A percentile compares a stretch with the other conserved stretches of the same genome.
These are phyloP conservation scores for Felis chaus DNA, from an alignment of 2,113 vertebrate genomes.

Conservation along the genomic window DNA sequence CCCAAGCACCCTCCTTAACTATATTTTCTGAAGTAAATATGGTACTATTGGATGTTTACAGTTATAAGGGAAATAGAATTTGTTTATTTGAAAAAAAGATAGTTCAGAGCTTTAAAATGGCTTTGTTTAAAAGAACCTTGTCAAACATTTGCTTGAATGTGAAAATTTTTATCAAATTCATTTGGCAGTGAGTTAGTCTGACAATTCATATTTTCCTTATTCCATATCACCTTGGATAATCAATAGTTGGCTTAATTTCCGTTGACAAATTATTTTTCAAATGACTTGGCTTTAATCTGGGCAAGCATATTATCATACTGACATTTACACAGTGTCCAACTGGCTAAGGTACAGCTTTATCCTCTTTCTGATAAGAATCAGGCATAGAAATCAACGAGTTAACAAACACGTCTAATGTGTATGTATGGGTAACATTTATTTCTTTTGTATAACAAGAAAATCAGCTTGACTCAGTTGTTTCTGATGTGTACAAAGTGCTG, in stretches of 20 bases:
- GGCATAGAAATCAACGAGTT: not conserved
- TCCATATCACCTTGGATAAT: not conserved
- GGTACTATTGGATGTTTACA: not conserved
- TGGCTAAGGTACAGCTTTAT: not conserved
- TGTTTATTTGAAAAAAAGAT: not conserved
- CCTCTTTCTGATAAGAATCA: not conserved
- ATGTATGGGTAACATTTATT: not conserved
- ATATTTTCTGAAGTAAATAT: constrained; percentile 3
- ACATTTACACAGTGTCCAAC: not conserved
- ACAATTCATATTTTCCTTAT: not conserved
- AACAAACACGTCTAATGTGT: not conserved
- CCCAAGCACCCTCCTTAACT: not conserved
- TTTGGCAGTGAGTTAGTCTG: not conserved
- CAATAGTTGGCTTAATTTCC: constrained; percentile 12
- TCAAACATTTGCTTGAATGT: not conserved
- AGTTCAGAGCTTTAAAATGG: not conserved
- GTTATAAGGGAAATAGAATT: not conserved
- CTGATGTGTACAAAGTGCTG: not conserved
- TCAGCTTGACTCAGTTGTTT: not conserved
- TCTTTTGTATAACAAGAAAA: not conserved
- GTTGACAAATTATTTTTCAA: constrained; percentile 24
- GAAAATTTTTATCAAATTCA: not conserved
- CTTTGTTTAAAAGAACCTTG: not conserved
- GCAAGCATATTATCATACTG: not conserved
- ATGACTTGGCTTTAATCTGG: not conserved